phyloP scores from a whole-genome alignment of 2,797 vertebrate species.

The Platalea minor region DNA sequence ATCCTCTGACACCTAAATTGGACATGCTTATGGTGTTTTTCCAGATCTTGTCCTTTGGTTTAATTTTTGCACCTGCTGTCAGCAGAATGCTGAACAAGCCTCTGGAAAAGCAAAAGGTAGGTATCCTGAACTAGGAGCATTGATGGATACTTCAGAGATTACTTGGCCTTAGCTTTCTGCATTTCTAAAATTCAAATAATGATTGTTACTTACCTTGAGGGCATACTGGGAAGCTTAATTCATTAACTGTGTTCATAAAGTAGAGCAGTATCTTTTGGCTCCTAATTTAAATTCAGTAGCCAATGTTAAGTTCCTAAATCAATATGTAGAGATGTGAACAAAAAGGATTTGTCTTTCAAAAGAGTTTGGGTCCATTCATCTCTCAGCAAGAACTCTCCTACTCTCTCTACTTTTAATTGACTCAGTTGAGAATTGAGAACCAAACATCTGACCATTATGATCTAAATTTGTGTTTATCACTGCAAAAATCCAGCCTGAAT shows the following conservation, averaged over 20 bases:
- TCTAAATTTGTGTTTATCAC: conserved; percentile 26
- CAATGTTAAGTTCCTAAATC: conserved; percentile 42
- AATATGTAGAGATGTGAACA: conserved; percentile 1
- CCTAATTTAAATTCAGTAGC: conserved; percentile 53
- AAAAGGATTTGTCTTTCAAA: conserved; percentile 34
- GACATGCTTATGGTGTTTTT: neutral
- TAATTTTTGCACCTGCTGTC: neutral
- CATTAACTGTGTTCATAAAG: conserved; percentile 38
- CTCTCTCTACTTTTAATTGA: conserved; percentile 51
- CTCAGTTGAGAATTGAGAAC: conserved; percentile 45
- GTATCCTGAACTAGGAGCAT: neutral
- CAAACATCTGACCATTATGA: conserved; percentile 30
- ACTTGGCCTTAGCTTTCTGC: neutral
- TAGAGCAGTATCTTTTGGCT: conserved; percentile 24
- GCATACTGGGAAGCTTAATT: conserved; percentile 17
- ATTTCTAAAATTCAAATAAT: conserved; percentile 18
- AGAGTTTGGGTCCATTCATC: conserved; percentile 17
- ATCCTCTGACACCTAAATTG: neutral
- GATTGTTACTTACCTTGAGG: conserved; percentile 15
- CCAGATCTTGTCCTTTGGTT: neutral
- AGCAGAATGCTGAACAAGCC: neutral
- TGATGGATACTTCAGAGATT: neutral
- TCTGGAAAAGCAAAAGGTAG: neutral
- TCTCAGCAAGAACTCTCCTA: conserved; percentile 21
- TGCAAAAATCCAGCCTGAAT: conserved; percentile 29